Base-by-base conservation (phyloP, 92 coral and sea anemone species). In the Palythoa grandis region DNA sequence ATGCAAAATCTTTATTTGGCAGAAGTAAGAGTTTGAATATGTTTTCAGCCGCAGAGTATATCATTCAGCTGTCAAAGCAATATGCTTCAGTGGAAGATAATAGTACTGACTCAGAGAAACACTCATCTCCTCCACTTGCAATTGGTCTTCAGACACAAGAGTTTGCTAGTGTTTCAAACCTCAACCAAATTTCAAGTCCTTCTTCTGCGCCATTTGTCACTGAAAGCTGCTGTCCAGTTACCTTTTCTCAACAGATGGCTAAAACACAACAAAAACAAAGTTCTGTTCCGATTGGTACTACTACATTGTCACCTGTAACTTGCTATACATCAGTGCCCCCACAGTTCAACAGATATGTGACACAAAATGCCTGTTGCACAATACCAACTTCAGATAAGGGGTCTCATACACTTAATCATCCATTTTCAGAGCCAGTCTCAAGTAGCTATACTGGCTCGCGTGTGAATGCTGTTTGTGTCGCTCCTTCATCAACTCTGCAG, bases 1-100 rank as follows among this genome's bases (percentile, higher is more conserved):
- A 80, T 80, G 75, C 61, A 23, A 80, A 53, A 65, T 58, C 71
- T n/a, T 37, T 63, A 5, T 80, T 63, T 47, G 43, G 40, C 22
- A 40, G n/a, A 17, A 68, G 5, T 67, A 15, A 56, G 74, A 40
- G 29, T 43, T 43, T 38, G 7, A 52, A 63, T 52, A 43, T 25
- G 48, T 11, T 47, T 66, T 68, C 85, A 23, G 75, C 74, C 11
- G 9, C 73, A 12, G 75, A 66, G 17, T 37, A 48, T 5, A 66
- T 65, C 1, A 37, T 47, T 14, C 52, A 65, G 12, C 47, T 65
- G 24, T 66, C 85, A 23, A 47, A 13, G 22, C 85, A 80, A 7
- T 9, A 14, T 22, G 57, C 75, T 65, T 61, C 40, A 11, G 47
- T 7, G 52, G 72, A 66, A 65, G 22, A 19, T 5, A 19, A 37